phyloP scores from a whole-genome alignment of 2,888 invertebrate species.

The Epistrophe grossulariae region DNA sequence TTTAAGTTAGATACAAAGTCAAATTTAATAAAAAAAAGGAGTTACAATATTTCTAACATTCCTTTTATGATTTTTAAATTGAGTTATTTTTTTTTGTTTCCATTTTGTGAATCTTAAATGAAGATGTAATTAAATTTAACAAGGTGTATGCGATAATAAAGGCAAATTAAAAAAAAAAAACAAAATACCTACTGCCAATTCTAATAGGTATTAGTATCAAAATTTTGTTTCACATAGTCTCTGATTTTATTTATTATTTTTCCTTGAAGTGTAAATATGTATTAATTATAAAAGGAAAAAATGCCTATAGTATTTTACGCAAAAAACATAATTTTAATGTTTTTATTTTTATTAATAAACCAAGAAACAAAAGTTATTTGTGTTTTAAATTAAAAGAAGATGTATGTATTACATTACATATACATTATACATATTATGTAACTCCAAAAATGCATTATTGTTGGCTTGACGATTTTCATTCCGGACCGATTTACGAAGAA shows the following conservation, averaged over 20 bases:
- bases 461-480: not conserved
- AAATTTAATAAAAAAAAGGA: constrained; percentile 11
- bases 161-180: constrained; percentile 1
- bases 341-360: constrained; percentile 20
- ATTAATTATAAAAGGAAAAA: constrained; percentile 18
- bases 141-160: constrained; percentile 25
- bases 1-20: constrained; percentile 42
- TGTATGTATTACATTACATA: not conserved
- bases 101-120: not conserved
- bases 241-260: constrained; percentile 17
- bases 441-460: not conserved
- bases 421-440: no score
- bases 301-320: constrained; percentile 37
- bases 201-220: constrained; percentile 52
- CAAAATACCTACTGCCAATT: constrained; percentile 60
- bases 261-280: constrained; percentile 20
- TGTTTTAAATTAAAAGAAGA: not conserved
- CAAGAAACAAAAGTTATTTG: not conserved
- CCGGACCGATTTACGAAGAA: not conserved
- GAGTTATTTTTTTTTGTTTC: constrained; percentile 12
- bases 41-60: constrained; percentile 55
- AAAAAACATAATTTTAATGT: constrained; percentile 3
- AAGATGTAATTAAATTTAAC: not conserved
- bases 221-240: constrained; percentile 22
- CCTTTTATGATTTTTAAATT: constrained; percentile 47